A percentile compares a stretch with the other conserved stretches of the same genome.
These are phyloP conservation scores for Prosopocoilus inquinatus DNA, from an alignment of 2,888 invertebrate species.

Conservation along the genomic window DNA sequence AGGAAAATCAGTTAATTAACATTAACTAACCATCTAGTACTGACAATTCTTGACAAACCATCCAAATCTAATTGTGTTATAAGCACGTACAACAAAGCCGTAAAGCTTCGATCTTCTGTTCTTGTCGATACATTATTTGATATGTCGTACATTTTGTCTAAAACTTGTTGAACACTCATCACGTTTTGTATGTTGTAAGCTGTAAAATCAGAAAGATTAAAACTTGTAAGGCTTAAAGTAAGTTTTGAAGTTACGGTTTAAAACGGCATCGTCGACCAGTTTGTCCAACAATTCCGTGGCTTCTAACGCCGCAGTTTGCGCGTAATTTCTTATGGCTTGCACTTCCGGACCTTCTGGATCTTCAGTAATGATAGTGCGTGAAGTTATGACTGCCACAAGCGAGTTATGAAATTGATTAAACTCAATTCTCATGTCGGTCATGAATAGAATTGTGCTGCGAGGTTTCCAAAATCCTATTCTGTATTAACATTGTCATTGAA, in stretches of 20 bases:
- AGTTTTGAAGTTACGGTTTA: background rate
- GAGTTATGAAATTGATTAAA: slow-evolving; percentile 57
- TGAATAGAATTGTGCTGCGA: slow-evolving; percentile 66
- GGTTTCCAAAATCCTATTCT: slow-evolving; percentile 61
- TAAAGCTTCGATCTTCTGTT: slow-evolving; percentile 59
- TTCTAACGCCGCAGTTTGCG: slow-evolving; percentile 48
- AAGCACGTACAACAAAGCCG: slow-evolving; percentile 66
- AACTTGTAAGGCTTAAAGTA: background rate
- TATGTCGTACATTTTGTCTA: slow-evolving; percentile 46
- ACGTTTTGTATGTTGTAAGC: slow-evolving; percentile 56
- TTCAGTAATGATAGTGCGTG: slow-evolving; percentile 67
- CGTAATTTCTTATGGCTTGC: slow-evolving; percentile 55
- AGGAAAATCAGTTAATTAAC: too few relatives aligned
- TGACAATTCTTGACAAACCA: slow-evolving; percentile 48
- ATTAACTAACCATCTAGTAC: slow-evolving; percentile 51
- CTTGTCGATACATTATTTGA: slow-evolving; percentile 47
- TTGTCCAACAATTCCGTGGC: slow-evolving; percentile 39
- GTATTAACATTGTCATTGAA: slow-evolving; percentile 55
- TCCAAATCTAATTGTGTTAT: slow-evolving; percentile 73
- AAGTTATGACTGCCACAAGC: slow-evolving; percentile 53
- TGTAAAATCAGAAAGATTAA: slow-evolving; percentile 35
- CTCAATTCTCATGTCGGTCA: slow-evolving; percentile 66
- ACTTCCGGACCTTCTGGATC: slow-evolving; percentile 69
- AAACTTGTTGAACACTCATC: slow-evolving; percentile 61
- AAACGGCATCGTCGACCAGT: background rate